Base-by-base conservation (phyloP, 2,113 vertebrate species). In the Lathamus discolor region DNA sequence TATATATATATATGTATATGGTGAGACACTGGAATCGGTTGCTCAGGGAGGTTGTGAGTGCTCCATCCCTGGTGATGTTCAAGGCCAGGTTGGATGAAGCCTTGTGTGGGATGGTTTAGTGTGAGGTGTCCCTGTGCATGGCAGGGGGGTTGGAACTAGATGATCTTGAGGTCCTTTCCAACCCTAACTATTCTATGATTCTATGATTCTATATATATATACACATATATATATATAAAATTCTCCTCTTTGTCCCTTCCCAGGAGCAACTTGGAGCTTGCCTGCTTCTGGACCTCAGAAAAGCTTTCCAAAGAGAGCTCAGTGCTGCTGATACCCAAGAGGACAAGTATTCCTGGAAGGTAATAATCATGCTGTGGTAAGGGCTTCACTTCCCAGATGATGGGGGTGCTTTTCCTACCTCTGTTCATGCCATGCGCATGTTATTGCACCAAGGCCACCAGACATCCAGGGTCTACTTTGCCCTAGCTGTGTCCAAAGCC, bases 351-450 rank as follows among this genome's bases (percentile, higher is more conserved):
- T 28, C 19, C 49, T 43, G 22, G 49, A 41, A n/a, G 22, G 11
- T 54, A 18, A 17, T 10, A 59, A 52, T 13, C 17, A 39, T 39
- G 19, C 55, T 2, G 4, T 14, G 22, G 14, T 29, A 55, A 73
- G 8, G 33, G 22, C 37, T 74, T 55, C 35, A 19, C 9, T 28
- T 74, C 37, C 33, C 12, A 11, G 16, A 23, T 12, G 41, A 49
- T 0, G 2, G 31, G 2, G 31, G 24, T 39, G 29, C 12, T 70
- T 70, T 63, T 80, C 27, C 68, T 43, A 28, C 48, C 43, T 44
- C 24, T 4, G 2, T 46, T 55, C 44, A 37, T 52, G 12, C 33
- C 55, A 41, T 2, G 1, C 4, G 4, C 9, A 3, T 27, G 37
- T 54, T n/a, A 37, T 2, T 46, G 39, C 37, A 62, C 41, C 54